phyloP scores from a whole-genome alignment of 2,113 vertebrate genomes.

The Echinops telfairi region DNA sequence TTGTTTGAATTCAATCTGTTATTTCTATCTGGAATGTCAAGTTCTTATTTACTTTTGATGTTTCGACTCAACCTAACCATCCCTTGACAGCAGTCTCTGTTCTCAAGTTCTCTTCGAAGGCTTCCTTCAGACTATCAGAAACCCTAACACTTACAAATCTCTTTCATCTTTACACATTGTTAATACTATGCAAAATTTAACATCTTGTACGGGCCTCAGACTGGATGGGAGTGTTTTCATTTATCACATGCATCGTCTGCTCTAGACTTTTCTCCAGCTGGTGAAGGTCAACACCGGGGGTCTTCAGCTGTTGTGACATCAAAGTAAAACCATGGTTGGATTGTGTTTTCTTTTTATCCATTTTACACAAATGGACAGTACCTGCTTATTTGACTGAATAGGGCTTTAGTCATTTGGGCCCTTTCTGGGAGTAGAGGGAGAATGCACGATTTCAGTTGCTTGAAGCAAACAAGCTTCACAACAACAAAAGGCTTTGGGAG shows the following conservation, averaged over 20 bases:
- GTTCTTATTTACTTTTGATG: neutral
- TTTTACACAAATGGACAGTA: conserved; percentile 25
- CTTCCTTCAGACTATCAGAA: neutral
- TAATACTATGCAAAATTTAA: conserved; percentile 49
- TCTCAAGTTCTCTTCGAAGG: neutral
- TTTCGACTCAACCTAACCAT: neutral
- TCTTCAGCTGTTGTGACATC: conserved; percentile 29
- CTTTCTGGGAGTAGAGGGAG: conserved; percentile 14
- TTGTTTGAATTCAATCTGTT: neutral
- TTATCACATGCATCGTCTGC: conserved; percentile 16
- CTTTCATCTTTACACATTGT: neutral
- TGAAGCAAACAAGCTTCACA: neutral
- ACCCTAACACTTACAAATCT: neutral
- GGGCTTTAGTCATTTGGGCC: neutral
- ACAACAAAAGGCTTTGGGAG: conserved; percentile 14
- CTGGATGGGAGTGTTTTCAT: conserved; percentile 11
- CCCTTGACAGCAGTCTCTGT: neutral
- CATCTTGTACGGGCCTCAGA: conserved; percentile 12
- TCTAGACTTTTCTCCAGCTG: conserved; percentile 45
- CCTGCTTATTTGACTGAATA: conserved; percentile 46
- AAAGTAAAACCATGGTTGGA: conserved; percentile 28
- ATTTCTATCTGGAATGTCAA: neutral
- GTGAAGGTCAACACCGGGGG: neutral
- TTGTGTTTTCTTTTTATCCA: conserved; percentile 14
- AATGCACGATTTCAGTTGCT: neutral